phyloP scores from a whole-genome alignment of 2,113 vertebrate genomes.

The Heterotilapia buettikoferi region DNA sequence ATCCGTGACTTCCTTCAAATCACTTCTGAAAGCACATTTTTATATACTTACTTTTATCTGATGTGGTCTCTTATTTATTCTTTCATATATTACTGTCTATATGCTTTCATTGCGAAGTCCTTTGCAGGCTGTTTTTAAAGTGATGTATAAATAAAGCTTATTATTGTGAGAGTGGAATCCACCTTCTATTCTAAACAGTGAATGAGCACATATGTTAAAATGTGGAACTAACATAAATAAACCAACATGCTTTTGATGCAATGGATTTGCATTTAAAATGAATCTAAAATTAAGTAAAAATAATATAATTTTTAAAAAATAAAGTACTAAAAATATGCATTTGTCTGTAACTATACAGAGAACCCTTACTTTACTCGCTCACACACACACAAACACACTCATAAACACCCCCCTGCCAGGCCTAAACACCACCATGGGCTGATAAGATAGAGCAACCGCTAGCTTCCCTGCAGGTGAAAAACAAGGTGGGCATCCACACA shows the following conservation, averaged over 20 bases:
- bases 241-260: neutral
- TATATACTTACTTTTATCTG: neutral
- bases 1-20: neutral
- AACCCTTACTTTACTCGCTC: neutral
- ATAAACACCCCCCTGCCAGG: neutral
- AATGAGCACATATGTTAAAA: neutral
- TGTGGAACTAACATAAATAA: neutral
- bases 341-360: neutral
- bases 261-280: neutral
- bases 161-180: neutral
- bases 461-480: conserved; percentile 43
- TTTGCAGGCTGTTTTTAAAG: neutral
- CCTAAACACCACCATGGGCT: conserved; percentile 19
- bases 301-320: neutral
- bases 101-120: neutral
- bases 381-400: neutral
- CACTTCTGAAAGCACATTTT: neutral
- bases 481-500: conserved; percentile 23
- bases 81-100: neutral
- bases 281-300: neutral
- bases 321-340: neutral
- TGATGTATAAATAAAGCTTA: neutral
- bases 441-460: conserved; percentile 38
- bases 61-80: neutral
- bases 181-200: neutral